phyloP scores from a whole-genome alignment of 2,888 invertebrate genomes.

The Drosophila atripex region DNA sequence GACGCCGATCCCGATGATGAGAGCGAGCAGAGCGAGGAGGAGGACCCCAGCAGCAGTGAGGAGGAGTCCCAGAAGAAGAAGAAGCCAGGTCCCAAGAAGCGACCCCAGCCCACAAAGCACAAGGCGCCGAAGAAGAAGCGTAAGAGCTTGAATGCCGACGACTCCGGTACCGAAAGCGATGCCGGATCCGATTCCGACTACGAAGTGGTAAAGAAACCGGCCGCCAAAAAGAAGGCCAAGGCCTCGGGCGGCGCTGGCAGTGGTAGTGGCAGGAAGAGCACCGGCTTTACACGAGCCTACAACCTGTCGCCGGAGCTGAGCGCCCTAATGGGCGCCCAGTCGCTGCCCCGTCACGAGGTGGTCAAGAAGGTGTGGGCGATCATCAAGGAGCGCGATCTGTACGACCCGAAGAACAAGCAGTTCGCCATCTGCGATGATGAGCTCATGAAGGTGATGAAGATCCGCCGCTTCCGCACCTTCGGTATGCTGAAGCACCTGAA shows the following conservation, averaged over 20 bases:
- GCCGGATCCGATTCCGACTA: slow-evolving; percentile 81
- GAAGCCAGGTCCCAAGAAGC: slow-evolving; percentile 74
- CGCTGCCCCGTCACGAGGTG: slow-evolving; percentile 94
- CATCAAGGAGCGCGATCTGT: slow-evolving; percentile 94
- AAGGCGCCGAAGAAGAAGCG: slow-evolving; percentile 82
- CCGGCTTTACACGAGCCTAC: slow-evolving; percentile 93
- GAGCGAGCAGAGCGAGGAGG: slow-evolving; percentile 80
- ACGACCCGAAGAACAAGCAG: slow-evolving; percentile 97
- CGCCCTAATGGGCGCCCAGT: slow-evolving; percentile 91
- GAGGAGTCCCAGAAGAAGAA: slow-evolving; percentile 70
- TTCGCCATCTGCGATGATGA: slow-evolving; percentile 97
- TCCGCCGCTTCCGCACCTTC: slow-evolving; percentile 96
- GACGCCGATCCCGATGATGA: slow-evolving; percentile 84
- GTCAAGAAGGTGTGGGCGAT: slow-evolving; percentile 96
- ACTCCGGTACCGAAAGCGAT: slow-evolving; percentile 81
- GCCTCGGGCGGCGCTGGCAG: slow-evolving; percentile 47
- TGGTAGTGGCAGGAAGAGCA: slow-evolving; percentile 85
- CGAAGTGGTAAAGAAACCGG: slow-evolving; percentile 78
- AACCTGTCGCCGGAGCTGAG: slow-evolving; percentile 93
- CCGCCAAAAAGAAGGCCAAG: slow-evolving; percentile 65
- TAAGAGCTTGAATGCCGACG: slow-evolving; percentile 78
- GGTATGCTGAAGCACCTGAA: slow-evolving; percentile 99
- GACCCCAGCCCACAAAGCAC: slow-evolving; percentile 80
- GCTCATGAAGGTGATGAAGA: slow-evolving; percentile 93
- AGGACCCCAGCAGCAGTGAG: slow-evolving; percentile 68